Evolutionary conservation across 2,888 invertebrate genomes (phyloP).

Genomic region (Euzetes globulus): DNA sequence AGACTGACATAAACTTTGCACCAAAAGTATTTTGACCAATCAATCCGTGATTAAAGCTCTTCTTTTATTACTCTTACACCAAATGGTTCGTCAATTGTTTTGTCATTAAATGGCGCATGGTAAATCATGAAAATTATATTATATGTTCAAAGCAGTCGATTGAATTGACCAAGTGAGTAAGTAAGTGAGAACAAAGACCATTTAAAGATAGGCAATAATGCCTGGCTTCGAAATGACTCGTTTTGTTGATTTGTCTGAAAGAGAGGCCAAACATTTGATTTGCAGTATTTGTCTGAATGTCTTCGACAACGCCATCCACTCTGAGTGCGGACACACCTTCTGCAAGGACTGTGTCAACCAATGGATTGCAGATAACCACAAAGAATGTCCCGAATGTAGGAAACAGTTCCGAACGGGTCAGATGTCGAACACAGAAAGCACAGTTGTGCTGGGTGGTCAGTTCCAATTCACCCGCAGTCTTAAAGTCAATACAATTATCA

Average conservation of each 20-base stretch:
- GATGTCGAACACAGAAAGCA: not conserved
- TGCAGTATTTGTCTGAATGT: not conserved
- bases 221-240: not conserved
- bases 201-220: too few relatives aligned
- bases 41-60: too few relatives aligned
- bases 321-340: not conserved
- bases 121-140: too few relatives aligned
- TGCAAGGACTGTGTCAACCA: not conserved
- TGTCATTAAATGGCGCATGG: too few relatives aligned
- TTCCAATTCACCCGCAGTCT: too few relatives aligned
- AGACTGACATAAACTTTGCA: too few relatives aligned
- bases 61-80: too few relatives aligned
- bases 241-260: not conserved
- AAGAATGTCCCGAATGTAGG: not conserved
- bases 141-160: too few relatives aligned
- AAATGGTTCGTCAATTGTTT: too few relatives aligned
- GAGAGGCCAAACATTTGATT: not conserved
- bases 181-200: too few relatives aligned
- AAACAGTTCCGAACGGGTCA: not conserved
- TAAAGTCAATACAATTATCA: not conserved
- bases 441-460: not conserved
- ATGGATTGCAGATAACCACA: not conserved
- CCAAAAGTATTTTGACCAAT: too few relatives aligned
- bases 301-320: not conserved
- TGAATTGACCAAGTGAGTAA: too few relatives aligned